These are phyloP conservation scores for Ceraclea dissimilis DNA, from an alignment of 2,888 invertebrate species.

Conservation along the genomic window DNA sequence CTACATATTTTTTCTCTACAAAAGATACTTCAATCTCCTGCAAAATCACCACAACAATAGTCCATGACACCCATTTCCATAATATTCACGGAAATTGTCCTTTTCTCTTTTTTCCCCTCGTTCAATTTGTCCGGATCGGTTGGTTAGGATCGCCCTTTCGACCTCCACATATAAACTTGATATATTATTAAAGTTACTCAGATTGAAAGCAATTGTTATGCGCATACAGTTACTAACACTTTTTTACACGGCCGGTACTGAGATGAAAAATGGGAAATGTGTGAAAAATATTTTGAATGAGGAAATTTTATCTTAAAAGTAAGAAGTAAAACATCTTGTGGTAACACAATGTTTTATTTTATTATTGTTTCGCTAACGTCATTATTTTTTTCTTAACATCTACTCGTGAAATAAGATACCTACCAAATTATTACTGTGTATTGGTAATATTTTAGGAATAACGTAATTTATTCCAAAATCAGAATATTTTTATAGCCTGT, in stretches of 20 bases:
- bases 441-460: too few species aligned
- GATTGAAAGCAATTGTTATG: background rate
- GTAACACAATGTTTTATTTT: too few species aligned
- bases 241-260: background rate
- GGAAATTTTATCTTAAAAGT: too few species aligned
- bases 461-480: too few species aligned
- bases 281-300: background rate
- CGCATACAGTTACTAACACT: background rate
- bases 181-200: background rate
- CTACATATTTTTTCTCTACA: too few species aligned
- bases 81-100: background rate
- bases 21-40: background rate
- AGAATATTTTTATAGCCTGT: too few species aligned
- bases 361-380: too few species aligned
- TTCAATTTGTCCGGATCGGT: background rate
- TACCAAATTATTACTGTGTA: too few species aligned
- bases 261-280: background rate
- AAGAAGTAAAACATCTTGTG: too few species aligned
- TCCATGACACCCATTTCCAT: background rate
- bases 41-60: background rate
- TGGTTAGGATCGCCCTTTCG: background rate
- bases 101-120: background rate
- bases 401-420: too few species aligned
- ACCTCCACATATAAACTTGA: background rate
- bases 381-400: too few species aligned